phyloP scores from a whole-genome alignment of 2,888 invertebrate species.

The Craniophora ligustri region DNA sequence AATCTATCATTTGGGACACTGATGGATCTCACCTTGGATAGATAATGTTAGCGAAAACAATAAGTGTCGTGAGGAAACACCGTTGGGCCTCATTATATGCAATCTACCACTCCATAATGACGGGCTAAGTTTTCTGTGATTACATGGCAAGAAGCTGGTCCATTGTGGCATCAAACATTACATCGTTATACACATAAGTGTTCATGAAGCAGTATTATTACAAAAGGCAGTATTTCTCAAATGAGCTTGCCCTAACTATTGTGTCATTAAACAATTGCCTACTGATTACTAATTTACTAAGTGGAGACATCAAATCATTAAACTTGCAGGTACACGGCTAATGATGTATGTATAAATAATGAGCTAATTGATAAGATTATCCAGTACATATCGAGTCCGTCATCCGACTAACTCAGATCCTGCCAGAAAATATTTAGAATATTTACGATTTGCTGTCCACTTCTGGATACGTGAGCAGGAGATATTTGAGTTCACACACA shows the following conservation, averaged over 20 bases:
- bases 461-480: too few relatives aligned
- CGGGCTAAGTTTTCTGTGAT: slow-evolving; percentile 26
- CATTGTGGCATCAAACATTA: slow-evolving; percentile 19
- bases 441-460: too few relatives aligned
- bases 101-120: slow-evolving; percentile 34
- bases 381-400: too few relatives aligned
- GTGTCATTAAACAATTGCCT: slow-evolving; percentile 9
- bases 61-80: slow-evolving; percentile 32
- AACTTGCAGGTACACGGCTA: too few relatives aligned
- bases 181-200: slow-evolving; percentile 14
- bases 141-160: slow-evolving; percentile 22
- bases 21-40: slow-evolving; percentile 23
- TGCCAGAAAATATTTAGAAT: too few relatives aligned
- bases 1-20: slow-evolving; percentile 2
- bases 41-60: slow-evolving; percentile 24
- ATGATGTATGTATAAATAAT: too few relatives aligned
- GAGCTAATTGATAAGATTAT: too few relatives aligned
- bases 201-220: slow-evolving; percentile 7
- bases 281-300: too few relatives aligned
- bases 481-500: too few relatives aligned
- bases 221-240: slow-evolving; percentile 2
- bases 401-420: too few relatives aligned
- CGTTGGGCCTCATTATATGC: slow-evolving; percentile 29
- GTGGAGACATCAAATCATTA: slow-evolving; percentile 11
- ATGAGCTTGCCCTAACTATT: slow-evolving; percentile 2